Base-by-base conservation (phyloP, 2,113 vertebrate genomes). In the Zosterops lateralis region DNA sequence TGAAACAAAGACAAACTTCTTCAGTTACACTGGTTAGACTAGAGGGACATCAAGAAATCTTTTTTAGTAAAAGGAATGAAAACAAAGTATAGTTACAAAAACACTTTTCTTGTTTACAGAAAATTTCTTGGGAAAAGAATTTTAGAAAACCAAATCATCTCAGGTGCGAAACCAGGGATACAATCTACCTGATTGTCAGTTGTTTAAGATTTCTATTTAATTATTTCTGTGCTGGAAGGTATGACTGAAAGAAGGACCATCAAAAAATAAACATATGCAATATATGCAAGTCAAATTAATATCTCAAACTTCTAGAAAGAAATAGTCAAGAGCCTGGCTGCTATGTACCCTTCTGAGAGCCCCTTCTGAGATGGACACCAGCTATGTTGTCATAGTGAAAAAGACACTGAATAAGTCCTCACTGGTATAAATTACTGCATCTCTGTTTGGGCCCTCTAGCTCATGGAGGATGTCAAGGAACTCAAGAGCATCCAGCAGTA, bases 391-490 rank as follows among this genome's bases (percentile, higher is more conserved):
- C 15, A 38, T 4, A 13, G 6, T 17, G 15, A 34, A 34, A 34
- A 34, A 34, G 34, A 34, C 34, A 34, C 34, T 34, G 34, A 60
- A 22, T 60, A 47, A 76, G 28, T 38, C 31, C 2, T 15, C 28
- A 15, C 7, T 68, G 28, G 3, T 36, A 7, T 40, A 47, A 26
- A 73, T 72, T 62, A 38, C 8, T 73, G 10, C 12, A 45, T 32
- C 24, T 64, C 3, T 0, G 1, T 68, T 73, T 66, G 56, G 9
- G 4, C 1, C 4, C 20, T 6, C 6, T 31, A 25, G 22, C 48
- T 67, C 19, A 40, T 77, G 14, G 48, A 66, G 29, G 6, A 8
- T 32, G 10, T 25, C 19, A 36, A 57, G 47, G 74, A 61, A 8
- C 14, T 25, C 25, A 54, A 58, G 25, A 81, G 3, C 9, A 70